phyloP scores from a whole-genome alignment of 1,140 invertebrate species.

The Drepana arcuata region DNA sequence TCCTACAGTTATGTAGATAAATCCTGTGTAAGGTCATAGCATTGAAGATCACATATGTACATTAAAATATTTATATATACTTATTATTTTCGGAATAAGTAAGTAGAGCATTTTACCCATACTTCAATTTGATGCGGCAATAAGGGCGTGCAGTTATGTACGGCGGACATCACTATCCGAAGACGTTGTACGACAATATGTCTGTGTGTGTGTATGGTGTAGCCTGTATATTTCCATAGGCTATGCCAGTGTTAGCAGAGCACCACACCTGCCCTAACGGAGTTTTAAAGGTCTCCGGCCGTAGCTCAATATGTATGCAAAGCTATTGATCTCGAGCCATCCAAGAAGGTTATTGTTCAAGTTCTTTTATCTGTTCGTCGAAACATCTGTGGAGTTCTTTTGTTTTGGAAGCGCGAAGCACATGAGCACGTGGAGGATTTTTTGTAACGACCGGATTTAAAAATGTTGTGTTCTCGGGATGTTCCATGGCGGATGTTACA shows the following conservation, averaged over 20 bases:
- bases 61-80: neutral
- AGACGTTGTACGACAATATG: conserved; percentile 14
- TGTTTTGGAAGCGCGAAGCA: conserved; percentile 21
- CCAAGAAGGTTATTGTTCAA: neutral
- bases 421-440: conserved; percentile 46
- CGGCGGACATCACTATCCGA: conserved; percentile 16
- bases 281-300: conserved; percentile 14
- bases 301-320: conserved; percentile 10
- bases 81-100: neutral
- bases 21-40: too few species aligned
- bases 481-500: too few species aligned
- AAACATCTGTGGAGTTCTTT: conserved; percentile 39
- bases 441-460: conserved; percentile 7
- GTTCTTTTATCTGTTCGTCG: conserved; percentile 28
- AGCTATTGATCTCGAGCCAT: neutral
- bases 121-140: conserved; percentile 22
- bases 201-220: conserved; percentile 30
- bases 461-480: conserved; percentile 3
- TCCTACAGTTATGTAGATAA: neutral
- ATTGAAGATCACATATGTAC: neutral
- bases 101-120: conserved; percentile 38
- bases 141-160: conserved; percentile 36
- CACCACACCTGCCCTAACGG: conserved; percentile 43
- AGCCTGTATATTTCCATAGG: conserved; percentile 13
- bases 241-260: conserved; percentile 29